Conservation (phyloP, 2,888 invertebrate genomes). For the Yponomeuta sedellus region DNA sequence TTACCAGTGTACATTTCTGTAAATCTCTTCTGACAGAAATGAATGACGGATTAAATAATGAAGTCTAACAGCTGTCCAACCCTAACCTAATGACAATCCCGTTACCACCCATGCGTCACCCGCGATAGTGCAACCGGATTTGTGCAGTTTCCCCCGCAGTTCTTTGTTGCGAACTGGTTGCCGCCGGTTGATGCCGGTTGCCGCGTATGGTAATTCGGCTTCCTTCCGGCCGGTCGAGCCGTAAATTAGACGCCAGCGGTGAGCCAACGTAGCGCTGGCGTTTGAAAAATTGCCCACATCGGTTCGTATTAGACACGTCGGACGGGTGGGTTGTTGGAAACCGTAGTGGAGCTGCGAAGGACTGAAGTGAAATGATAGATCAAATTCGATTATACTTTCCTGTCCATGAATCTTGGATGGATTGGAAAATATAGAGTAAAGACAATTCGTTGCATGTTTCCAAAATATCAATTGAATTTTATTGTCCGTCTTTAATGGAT, state of each 20-base stretch:
- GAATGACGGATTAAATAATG: too few relatives aligned
- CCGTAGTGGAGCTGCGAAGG: neutral
- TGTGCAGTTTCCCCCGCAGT: conserved; percentile 45
- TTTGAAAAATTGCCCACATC: conserved; percentile 62
- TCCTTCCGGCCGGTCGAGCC: conserved; percentile 60
- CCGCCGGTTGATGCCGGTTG: conserved; percentile 26
- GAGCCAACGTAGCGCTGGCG: conserved; percentile 33
- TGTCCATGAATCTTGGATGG: too few relatives aligned
- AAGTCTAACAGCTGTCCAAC: neutral
- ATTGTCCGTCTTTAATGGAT: too few relatives aligned
- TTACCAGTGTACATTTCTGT: too few relatives aligned
- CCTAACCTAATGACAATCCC: neutral
- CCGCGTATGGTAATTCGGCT: conserved; percentile 69
- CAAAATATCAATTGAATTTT: too few relatives aligned
- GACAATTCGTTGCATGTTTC: too few relatives aligned
- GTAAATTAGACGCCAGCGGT: conserved; percentile 66
- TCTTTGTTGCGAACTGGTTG: conserved; percentile 47
- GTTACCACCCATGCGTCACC: conserved; percentile 37
- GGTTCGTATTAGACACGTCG: neutral
- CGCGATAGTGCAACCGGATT: conserved; percentile 41
- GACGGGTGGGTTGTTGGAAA: neutral
- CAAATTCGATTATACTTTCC: too few relatives aligned
- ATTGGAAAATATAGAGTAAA: too few relatives aligned
- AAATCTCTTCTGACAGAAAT: too few relatives aligned
- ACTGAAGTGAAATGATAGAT: too few relatives aligned